Evolutionary conservation across 2,113 vertebrate species (phyloP), one percentile per base, ranked within the genome.

Genomic region (Odocoileus virginianus): DNA sequence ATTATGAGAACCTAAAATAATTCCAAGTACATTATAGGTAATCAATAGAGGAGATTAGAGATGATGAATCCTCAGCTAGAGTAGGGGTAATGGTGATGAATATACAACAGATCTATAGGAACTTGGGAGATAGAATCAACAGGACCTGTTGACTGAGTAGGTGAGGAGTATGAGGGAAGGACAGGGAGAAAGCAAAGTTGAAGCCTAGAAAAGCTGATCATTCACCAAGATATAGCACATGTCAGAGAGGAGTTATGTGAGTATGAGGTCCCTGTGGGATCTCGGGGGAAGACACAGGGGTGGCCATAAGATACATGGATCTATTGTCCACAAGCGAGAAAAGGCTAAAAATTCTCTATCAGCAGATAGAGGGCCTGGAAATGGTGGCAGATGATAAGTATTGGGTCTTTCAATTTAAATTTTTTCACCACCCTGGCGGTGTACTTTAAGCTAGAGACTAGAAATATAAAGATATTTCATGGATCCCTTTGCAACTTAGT

Each of bases 211-310:
- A 74, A 27, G 25, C 25, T 54, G 50, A 36, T 89, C 11, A 43
- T 57, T 43, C 67, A 2, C 11, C 40, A 9, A 57, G 50, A 89
- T 50, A 50, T 4, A 50, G 47, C 47, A 50, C 47, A 50, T 57
- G 27, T 55, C 33, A 14, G 25, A 54, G 27, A 74, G 4, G 52
- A 89, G 50, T 8, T 12, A 14, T 23, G n/a, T 33, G 52, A 89
- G 52, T 89, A 12, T 40, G n/a, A 89, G 36, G 19, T n/a, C 17
- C 58, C 28, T 61, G 28, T 61, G 21, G 27, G 43, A 23, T 76
- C 36, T 23, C 11, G 0, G 27, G 17, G 27, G 36, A 71, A 89
- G 87, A 43, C 17, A 57, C 30, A 8, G 3, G 0, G 17, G n/a
- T 57, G 27, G 52, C n/a, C 40, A 19, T 43, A 43, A 57, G 6